phyloP scores from a whole-genome alignment of 2,797 vertebrate genomes.

The Anniella stebbinsi region DNA sequence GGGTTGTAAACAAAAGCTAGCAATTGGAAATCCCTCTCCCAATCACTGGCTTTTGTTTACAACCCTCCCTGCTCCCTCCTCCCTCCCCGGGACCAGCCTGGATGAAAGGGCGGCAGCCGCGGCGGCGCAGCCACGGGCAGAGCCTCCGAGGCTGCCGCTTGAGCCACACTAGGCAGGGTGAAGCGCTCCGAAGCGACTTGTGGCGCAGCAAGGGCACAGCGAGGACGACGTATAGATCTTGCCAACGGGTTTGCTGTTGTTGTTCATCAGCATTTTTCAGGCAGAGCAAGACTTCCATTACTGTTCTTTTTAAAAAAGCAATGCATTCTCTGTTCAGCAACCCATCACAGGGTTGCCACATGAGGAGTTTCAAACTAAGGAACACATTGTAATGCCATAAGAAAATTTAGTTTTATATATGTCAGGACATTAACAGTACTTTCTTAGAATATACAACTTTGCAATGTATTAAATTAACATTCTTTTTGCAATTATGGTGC shows the following conservation, averaged over 20 bases:
- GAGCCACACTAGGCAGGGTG: too few species aligned
- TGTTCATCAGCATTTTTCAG: background rate
- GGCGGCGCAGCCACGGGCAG: too few species aligned
- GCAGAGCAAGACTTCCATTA: background rate
- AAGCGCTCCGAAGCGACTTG: too few species aligned
- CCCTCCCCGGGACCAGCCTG: too few species aligned
- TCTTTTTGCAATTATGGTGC: background rate
- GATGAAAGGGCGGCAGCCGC: too few species aligned
- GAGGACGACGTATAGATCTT: too few species aligned
- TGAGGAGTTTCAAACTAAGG: background rate
- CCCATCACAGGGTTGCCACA: background rate
- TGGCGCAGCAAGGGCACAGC: too few species aligned
- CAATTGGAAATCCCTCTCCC: too few species aligned
- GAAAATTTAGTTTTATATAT: background rate
- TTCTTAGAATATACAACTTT: background rate
- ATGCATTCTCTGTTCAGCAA: background rate
- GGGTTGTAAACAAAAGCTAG: too few species aligned
- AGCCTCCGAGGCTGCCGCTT: too few species aligned
- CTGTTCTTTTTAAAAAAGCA: background rate
- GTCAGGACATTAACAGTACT: background rate
- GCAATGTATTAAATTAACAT: conserved; percentile 6
- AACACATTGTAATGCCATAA: background rate
- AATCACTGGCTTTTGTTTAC: too few species aligned
- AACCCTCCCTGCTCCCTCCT: too few species aligned
- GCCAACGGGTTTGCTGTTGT: background rate